Percentiles rank a stretch among this genome's conserved stretches.
phyloP scores from a whole-genome alignment of 2,888 invertebrate species.

The Pollenia griseotomentosa region DNA sequence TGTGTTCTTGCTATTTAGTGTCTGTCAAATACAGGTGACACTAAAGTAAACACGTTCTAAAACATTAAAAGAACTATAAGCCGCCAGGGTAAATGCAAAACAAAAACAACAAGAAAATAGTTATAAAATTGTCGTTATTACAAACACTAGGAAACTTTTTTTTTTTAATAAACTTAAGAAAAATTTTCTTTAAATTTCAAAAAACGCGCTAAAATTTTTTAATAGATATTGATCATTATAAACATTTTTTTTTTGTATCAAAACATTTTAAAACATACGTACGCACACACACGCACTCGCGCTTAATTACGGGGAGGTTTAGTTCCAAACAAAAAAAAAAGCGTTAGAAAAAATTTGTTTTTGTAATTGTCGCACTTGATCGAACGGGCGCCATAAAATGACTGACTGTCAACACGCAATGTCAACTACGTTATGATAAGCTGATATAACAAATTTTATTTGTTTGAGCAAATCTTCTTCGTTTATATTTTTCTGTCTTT shows the following conservation, averaged over 20 bases:
- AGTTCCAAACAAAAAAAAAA: background rate
- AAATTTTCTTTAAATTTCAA: background rate
- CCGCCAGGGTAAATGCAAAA: slow-evolving; percentile 33
- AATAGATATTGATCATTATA: background rate
- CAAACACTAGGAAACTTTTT: slow-evolving; percentile 19
- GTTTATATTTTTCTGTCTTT: background rate
- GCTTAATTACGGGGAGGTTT: background rate
- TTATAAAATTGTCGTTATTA: slow-evolving; percentile 49
- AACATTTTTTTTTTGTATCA: slow-evolving; percentile 23
- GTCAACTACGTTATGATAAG: slow-evolving; percentile 74
- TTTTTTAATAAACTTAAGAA: background rate
- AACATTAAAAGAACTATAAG: slow-evolving; percentile 47
- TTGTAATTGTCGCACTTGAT: slow-evolving; percentile 68
- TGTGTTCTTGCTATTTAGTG: slow-evolving; percentile 16
- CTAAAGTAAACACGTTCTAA: slow-evolving; percentile 48
- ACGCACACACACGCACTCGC: slow-evolving; percentile 19
- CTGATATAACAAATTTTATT: slow-evolving; percentile 3
- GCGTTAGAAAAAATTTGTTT: slow-evolving; percentile 53
- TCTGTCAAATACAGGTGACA: slow-evolving; percentile 70
- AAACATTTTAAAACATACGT: slow-evolving; percentile 24
- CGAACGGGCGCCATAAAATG: slow-evolving; percentile 73
- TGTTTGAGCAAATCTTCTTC: background rate
- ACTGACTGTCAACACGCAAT: slow-evolving; percentile 76
- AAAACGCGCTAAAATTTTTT: slow-evolving; percentile 12
- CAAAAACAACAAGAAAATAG: background rate